Evolutionary conservation across 2,797 vertebrate species (phyloP), one percentile per base, ranked within the genome.

Genomic region (Sebastes iracundus): DNA sequence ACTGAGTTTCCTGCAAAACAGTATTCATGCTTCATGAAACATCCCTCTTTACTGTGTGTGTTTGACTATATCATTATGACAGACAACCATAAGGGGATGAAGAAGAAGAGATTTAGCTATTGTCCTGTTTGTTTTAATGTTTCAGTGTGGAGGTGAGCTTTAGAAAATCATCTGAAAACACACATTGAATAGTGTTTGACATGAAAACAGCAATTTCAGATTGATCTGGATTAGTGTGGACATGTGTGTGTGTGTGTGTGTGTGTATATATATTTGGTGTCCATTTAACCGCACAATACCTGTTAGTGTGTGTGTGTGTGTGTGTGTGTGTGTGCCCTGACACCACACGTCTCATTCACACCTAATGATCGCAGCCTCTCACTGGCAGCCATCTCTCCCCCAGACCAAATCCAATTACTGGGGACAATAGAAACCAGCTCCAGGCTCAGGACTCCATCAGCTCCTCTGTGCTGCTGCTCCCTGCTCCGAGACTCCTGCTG

Each of bases 351-450:
- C 71, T 90, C 86, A 93, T 94, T 94, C 90, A 92, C 92, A 90
- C 87, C 92, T 93, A 94, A 95, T 95, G 90, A 93, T 80, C 52
- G 38, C 74, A 82, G 78, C 81, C 90, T 92, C 89, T 91, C 84
- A 89, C 75, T 73, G 80, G 72, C 88, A 83, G 85, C 84, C 86
- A 90, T 93, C 89, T 92, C 83, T 91, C 85, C 87, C 78, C 85
- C 75, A 83, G 88, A 88, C 89, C 84, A 92, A 94, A 95, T 95
- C 94, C 95, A 96, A 95, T 96, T 95, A 95, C 84, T 9, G 20
- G 30, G 72, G 86, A 95, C 95, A 96, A 95, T 94, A 90, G 94
- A 83, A 82, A 85, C 87, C 83, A 56, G 80, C 89, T 88, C 82
- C 79, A 76, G 64, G 69, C 90, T 88, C 81, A 58, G 83, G 80